phyloP scores from a whole-genome alignment of 2,888 invertebrate genomes.

The Eilema caniola region DNA sequence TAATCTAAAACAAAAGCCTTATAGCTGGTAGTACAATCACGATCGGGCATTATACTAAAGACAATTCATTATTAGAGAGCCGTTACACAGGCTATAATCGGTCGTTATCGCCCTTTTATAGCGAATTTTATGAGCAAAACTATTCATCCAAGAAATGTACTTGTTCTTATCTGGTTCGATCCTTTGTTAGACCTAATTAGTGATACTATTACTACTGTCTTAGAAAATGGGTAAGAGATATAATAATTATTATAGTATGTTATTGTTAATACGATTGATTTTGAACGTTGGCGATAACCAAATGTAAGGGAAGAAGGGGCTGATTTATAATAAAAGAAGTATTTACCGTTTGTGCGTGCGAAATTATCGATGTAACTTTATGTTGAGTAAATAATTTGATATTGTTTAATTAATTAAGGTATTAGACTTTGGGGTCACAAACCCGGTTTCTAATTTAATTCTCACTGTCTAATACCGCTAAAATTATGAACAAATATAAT shows the following conservation, averaged over 20 bases:
- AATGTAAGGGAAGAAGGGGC: neutral
- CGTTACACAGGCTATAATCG: slow-evolving; percentile 83
- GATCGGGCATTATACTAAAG: slow-evolving; percentile 82
- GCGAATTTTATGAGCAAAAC: slow-evolving; percentile 85
- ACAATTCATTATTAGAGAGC: slow-evolving; percentile 87
- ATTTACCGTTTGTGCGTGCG: too few species aligned
- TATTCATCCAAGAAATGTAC: slow-evolving; percentile 84
- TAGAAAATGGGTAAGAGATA: neutral
- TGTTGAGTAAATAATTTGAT: too few species aligned
- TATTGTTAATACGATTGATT: neutral
- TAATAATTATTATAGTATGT: neutral
- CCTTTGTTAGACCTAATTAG: slow-evolving; percentile 77
- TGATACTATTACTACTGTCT: slow-evolving; percentile 22
- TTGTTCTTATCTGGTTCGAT: slow-evolving; percentile 72
- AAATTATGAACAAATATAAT: neutral
- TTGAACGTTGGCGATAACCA: neutral
- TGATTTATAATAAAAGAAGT: too few species aligned
- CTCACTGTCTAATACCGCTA: neutral
- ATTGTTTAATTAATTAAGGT: neutral
- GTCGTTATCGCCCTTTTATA: slow-evolving; percentile 87
- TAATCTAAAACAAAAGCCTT: slow-evolving; percentile 68
- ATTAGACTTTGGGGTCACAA: too few species aligned
- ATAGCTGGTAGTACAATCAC: slow-evolving; percentile 70
- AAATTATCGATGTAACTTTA: too few species aligned
- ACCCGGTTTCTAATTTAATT: neutral